Percentiles rank a stretch among this genome's conserved stretches.
phyloP scores from a whole-genome alignment of 2,888 invertebrate genomes.

The Drosophila anomalata region DNA sequence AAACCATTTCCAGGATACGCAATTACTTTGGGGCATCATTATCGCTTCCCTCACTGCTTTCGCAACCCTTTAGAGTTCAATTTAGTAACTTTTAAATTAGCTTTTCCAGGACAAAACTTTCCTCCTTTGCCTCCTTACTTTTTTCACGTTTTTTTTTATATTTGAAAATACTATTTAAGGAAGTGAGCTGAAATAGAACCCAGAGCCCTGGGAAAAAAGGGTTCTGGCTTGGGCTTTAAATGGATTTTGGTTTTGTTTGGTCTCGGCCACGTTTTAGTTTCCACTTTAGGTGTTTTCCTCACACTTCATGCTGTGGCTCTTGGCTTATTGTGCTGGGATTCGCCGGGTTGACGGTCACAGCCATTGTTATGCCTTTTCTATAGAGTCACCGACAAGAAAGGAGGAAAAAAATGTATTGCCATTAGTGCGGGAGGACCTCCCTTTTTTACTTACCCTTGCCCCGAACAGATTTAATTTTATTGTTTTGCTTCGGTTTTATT shows the following conservation, averaged over 20 bases:
- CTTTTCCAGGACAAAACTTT: conserved; percentile 57
- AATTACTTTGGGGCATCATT: conserved; percentile 71
- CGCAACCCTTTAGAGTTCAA: conserved; percentile 53
- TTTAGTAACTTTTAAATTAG: conserved; percentile 79
- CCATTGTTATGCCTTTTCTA: conserved; percentile 70
- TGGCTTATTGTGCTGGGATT: conserved; percentile 74
- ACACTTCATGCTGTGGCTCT: conserved; percentile 60
- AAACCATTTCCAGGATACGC: conserved; percentile 36
- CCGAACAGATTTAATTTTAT: conserved; percentile 81
- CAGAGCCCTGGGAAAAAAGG: conserved; percentile 32
- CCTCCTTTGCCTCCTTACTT: conserved; percentile 32
- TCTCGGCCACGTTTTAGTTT: conserved; percentile 71
- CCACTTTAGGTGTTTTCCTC: conserved; percentile 66
- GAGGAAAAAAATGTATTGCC: conserved; percentile 52
- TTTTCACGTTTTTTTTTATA: conserved; percentile 26
- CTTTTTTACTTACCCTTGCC: conserved; percentile 43
- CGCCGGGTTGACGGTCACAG: conserved; percentile 33
- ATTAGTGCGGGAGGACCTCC: conserved; percentile 60
- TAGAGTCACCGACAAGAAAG: conserved; percentile 44
- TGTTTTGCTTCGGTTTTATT: conserved; percentile 69
- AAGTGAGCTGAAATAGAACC: conserved; percentile 29
- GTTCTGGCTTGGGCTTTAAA: conserved; percentile 57
- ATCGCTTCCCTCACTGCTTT: conserved; percentile 32
- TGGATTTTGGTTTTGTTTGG: conserved; percentile 67
- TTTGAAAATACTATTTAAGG: conserved; percentile 71